phyloP scores from a whole-genome alignment of 2,888 invertebrate genomes.

The Caenorhabditis sp. region DNA sequence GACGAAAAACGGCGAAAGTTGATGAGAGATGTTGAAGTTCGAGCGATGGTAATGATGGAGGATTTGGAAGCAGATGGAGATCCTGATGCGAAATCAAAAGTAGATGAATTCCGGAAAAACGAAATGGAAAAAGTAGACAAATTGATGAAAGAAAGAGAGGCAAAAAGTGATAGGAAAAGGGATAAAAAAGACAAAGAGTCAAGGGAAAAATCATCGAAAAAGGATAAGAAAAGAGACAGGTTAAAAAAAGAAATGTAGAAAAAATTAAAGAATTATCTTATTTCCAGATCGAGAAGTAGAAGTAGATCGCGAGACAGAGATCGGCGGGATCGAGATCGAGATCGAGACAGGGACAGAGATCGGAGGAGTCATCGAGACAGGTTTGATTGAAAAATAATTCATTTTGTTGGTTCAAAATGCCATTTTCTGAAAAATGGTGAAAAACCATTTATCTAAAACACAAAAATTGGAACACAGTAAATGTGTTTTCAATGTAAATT shows the following conservation, averaged over 20 bases:
- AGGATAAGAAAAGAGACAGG: constrained; percentile 8
- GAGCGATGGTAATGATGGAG: constrained; percentile 64
- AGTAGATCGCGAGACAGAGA: constrained; percentile 19
- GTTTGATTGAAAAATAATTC: constrained; percentile 2
- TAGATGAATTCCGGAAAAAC: constrained; percentile 36
- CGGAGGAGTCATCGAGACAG: constrained; percentile 18
- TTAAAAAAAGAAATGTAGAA: constrained; percentile 11
- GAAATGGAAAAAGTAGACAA: constrained; percentile 47
- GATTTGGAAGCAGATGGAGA: constrained; percentile 60
- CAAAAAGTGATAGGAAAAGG: constrained; percentile 1
- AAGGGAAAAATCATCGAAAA: constrained; percentile 6
- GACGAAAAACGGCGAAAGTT: constrained; percentile 29
- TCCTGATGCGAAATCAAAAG: constrained; percentile 39
- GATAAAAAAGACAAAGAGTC: neutral
- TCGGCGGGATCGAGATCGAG: constrained; percentile 10
- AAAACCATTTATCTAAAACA: no score
- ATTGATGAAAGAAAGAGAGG: constrained; percentile 18
- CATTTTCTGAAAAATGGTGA: no score
- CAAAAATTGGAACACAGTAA: no score
- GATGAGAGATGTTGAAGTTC: constrained; percentile 53
- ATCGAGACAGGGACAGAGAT: constrained; percentile 24
- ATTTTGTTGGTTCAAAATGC: no score
- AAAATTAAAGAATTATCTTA: constrained; percentile 1
- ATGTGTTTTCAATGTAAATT: neutral
- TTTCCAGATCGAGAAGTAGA: constrained; percentile 8